phyloP scores from a whole-genome alignment of 2,888 invertebrate genomes.

The Drosophila tanythrix region DNA sequence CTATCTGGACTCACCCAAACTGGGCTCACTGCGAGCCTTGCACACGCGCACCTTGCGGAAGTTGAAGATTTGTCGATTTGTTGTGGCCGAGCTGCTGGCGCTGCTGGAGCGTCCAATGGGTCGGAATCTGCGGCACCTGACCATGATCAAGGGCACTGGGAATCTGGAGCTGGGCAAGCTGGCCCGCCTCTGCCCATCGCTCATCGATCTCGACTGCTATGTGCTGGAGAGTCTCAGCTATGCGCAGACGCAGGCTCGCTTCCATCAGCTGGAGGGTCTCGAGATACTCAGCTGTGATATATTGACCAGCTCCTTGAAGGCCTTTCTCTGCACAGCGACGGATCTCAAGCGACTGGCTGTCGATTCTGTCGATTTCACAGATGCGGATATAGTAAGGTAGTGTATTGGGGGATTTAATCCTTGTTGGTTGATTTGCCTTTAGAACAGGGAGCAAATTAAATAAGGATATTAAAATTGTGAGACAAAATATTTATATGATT shows the following conservation, averaged over 20 bases:
- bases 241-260: constrained; percentile 86
- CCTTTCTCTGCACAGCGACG: constrained; percentile 87
- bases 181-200: constrained; percentile 87
- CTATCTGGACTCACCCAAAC: constrained; percentile 88
- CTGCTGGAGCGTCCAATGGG: constrained; percentile 86
- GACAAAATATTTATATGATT: not conserved
- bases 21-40: constrained; percentile 82
- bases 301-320: constrained; percentile 86
- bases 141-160: constrained; percentile 87
- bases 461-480: not conserved
- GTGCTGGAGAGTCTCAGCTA: constrained; percentile 88
- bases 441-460: not conserved
- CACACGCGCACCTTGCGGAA: constrained; percentile 85
- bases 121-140: constrained; percentile 86
- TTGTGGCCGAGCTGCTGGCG: constrained; percentile 87
- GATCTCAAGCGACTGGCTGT: constrained; percentile 88
- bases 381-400: constrained; percentile 88
- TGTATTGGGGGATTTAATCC: not conserved
- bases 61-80: constrained; percentile 88
- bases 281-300: constrained; percentile 89
- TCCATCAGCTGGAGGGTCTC: constrained; percentile 88
- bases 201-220: constrained; percentile 88
- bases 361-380: constrained; percentile 88
- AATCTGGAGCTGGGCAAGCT: constrained; percentile 87
- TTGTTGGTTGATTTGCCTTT: not conserved